A percentile compares a stretch with the other conserved stretches of the same genome.
Evolutionary conservation across 2,797 vertebrate species (phyloP).

Genomic region (Tapirus indicus): DNA sequence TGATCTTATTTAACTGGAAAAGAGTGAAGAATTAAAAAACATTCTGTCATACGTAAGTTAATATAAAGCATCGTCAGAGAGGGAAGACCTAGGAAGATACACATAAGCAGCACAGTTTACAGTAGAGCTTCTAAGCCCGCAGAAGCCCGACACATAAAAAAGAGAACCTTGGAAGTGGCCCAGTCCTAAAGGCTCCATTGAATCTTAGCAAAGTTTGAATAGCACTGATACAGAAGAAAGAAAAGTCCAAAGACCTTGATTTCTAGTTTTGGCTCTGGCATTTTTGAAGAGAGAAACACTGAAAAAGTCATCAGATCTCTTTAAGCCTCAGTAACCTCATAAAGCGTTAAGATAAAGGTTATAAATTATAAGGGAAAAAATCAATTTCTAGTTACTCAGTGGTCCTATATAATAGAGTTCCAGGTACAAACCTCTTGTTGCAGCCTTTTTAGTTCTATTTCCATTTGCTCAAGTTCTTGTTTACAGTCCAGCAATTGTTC

Average conservation of each 20-base stretch:
- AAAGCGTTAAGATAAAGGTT: background rate
- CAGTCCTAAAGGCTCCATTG: background rate
- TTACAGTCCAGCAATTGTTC: constrained; percentile 98
- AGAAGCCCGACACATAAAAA: constrained; percentile 1
- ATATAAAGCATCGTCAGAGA: background rate
- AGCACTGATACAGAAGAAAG: background rate
- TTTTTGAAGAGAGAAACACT: constrained; percentile 52
- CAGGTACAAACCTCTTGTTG: constrained; percentile 94
- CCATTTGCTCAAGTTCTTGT: constrained; percentile 97
- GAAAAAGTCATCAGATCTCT: constrained; percentile 19
- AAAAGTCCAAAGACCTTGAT: background rate
- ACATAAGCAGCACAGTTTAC: constrained; percentile 7
- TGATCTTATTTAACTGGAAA: constrained; percentile 13
- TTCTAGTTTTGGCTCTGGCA: constrained; percentile 42
- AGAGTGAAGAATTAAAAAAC: constrained; percentile 42
- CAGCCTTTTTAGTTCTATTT: constrained; percentile 94
- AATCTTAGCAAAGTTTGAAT: constrained; percentile 3
- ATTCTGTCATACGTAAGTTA: background rate
- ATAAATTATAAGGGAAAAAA: constrained; percentile 17
- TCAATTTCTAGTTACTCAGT: constrained; percentile 6
- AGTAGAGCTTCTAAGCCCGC: background rate
- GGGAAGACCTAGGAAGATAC: background rate
- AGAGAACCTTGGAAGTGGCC: background rate
- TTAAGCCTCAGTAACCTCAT: background rate
- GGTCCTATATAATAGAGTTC: background rate